These are phyloP conservation scores for Chironomus tepperi DNA, from an alignment of 1,140 invertebrate genomes.

Conservation along the genomic window DNA sequence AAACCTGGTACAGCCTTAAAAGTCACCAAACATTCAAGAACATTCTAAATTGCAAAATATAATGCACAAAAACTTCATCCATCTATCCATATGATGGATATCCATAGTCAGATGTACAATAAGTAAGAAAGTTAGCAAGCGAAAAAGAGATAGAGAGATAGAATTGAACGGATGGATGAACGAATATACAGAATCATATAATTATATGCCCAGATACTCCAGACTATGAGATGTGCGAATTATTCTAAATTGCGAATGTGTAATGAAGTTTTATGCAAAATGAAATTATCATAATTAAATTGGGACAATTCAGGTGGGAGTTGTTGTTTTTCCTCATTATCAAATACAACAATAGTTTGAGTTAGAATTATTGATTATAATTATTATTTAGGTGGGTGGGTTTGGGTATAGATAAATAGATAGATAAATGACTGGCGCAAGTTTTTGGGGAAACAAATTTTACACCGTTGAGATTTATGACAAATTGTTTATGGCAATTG, in stretches of 20 bases:
- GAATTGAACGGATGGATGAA: too few species aligned
- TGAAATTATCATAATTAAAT: conserved; percentile 21
- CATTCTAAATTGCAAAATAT: too few species aligned
- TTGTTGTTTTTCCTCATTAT: not conserved
- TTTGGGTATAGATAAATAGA: not conserved
- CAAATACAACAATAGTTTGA: not conserved
- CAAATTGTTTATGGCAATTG: conserved; percentile 2
- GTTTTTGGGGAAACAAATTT: not conserved
- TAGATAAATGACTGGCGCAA: not conserved
- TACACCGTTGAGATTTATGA: conserved; percentile 12
- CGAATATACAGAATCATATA: too few species aligned
- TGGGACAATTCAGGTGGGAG: conserved; percentile 18
- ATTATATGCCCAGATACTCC: too few species aligned
- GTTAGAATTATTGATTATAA: not conserved
- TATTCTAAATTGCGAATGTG: not conserved
- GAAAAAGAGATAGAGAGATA: too few species aligned
- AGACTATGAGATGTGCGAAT: too few species aligned
- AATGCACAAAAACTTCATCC: too few species aligned
- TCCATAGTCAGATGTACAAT: too few species aligned
- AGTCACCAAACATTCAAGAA: too few species aligned
- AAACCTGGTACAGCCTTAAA: too few species aligned
- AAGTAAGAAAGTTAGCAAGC: too few species aligned
- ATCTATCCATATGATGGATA: too few species aligned
- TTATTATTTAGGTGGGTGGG: not conserved
- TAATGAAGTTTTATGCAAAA: conserved; percentile 17